phyloP scores from a whole-genome alignment of 1,140 invertebrate genomes.

The Nasonia vitripennis region DNA sequence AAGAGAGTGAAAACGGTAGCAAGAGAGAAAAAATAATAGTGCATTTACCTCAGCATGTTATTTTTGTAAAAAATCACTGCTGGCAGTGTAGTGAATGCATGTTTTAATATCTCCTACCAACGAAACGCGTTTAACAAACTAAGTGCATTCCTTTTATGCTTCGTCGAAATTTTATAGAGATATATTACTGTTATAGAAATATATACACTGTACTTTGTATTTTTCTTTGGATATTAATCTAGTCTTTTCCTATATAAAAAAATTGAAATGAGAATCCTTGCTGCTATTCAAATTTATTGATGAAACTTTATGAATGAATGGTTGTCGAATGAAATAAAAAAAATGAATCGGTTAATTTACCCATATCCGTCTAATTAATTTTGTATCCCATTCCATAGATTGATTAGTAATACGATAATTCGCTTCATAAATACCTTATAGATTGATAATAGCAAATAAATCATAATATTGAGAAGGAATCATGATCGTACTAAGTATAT shows the following conservation, averaged over 20 bases:
- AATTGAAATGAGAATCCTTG: neutral
- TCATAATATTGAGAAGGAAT: too few species aligned
- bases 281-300: neutral
- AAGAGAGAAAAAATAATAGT: conserved; percentile 1
- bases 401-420: too few species aligned
- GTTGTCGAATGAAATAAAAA: conserved; percentile 25
- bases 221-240: conserved; percentile 23
- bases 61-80: conserved; percentile 61
- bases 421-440: too few species aligned
- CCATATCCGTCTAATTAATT: neutral
- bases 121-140: neutral
- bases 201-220: conserved; percentile 35
- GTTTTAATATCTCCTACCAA: conserved; percentile 31
- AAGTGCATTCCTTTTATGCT: conserved; percentile 33
- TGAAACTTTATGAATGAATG: conserved; percentile 2
- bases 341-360: neutral
- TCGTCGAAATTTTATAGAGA: conserved; percentile 36
- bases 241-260: conserved; percentile 17
- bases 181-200: conserved; percentile 4
- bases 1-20: neutral
- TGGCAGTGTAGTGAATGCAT: conserved; percentile 57
- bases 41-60: conserved; percentile 55
- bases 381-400: neutral
- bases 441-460: too few species aligned
- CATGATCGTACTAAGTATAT: too few species aligned